Percentiles rank a stretch among this genome's conserved stretches.
Evolutionary conservation across 2,888 invertebrate genomes (phyloP).

Genomic region (Pecten maximus): DNA sequence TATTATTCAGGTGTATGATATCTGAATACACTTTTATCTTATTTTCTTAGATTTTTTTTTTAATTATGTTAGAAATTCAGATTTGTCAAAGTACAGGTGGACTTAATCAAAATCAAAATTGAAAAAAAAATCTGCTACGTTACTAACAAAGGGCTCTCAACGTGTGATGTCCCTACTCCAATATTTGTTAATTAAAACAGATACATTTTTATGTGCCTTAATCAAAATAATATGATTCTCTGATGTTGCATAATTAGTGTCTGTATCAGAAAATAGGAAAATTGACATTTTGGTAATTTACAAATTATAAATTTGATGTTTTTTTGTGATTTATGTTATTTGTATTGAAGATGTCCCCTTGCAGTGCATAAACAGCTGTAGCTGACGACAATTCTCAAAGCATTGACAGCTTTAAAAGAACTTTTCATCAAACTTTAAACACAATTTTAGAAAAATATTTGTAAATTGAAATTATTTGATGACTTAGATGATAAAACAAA

Average conservation of each 20-base stretch:
- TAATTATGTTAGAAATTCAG: too few species aligned
- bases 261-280: neutral
- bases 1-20: too few species aligned
- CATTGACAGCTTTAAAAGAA: neutral
- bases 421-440: neutral
- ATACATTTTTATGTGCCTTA: neutral
- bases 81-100: neutral
- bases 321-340: neutral
- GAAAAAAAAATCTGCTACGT: neutral
- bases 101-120: neutral
- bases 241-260: conserved; percentile 9
- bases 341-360: conserved; percentile 18
- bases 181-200: conserved; percentile 23
- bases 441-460: neutral
- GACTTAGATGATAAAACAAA: too few species aligned
- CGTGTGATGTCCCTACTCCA: neutral
- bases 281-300: conserved; percentile 30
- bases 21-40: too few species aligned
- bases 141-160: neutral
- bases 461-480: neutral
- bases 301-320: neutral
- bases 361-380: neutral
- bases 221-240: neutral
- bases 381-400: neutral
- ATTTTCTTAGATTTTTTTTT: too few species aligned